Evolutionary conservation across 2,797 vertebrate genomes (phyloP).

Genomic region (Oophaga sylvatica): DNA sequence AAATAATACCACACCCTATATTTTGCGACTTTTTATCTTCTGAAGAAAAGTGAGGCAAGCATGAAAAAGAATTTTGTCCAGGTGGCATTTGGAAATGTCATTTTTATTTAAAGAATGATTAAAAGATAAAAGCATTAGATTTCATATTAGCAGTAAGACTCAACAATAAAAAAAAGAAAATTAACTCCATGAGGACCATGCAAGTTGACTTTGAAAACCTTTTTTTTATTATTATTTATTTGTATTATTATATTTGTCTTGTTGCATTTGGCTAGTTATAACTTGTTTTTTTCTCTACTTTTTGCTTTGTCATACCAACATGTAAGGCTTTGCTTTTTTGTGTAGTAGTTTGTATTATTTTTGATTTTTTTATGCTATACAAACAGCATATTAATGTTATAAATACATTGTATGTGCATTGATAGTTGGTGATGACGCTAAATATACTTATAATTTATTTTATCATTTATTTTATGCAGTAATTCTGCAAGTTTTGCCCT

Average conservation of each 20-base stretch:
- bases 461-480: no score
- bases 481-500: no score
- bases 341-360: no score
- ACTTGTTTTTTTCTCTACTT: no score
- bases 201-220: background rate
- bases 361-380: no score
- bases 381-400: no score
- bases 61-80: constrained; percentile 16
- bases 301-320: no score
- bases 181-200: background rate
- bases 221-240: no score
- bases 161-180: background rate
- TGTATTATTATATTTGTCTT: background rate
- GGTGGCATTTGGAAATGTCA: background rate
- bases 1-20: constrained; percentile 49
- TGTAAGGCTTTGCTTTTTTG: no score
- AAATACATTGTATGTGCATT: no score
- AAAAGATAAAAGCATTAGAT: constrained; percentile 3
- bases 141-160: background rate
- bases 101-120: constrained; percentile 26
- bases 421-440: no score
- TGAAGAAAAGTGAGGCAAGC: constrained; percentile 11
- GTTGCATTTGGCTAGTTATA: background rate
- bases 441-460: no score
- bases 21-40: constrained; percentile 30